Conservation (phyloP, 2,797 vertebrate species). For the Sebastes steindachneri region DNA sequence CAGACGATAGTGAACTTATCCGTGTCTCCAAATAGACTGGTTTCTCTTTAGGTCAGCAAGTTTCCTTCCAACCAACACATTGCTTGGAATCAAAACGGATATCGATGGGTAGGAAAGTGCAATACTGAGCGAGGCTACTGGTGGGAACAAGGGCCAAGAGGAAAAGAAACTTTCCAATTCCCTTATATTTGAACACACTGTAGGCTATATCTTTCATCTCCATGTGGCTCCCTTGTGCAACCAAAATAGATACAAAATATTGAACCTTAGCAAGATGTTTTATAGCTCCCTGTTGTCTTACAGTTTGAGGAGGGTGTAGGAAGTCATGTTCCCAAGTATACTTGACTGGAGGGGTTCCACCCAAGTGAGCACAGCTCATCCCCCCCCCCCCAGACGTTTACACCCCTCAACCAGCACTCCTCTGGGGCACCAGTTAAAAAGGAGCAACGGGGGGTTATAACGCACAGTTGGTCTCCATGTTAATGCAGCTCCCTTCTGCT, state of each 20-base stretch:
- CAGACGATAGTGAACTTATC: slow-evolving; percentile 58
- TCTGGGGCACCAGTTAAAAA: slow-evolving; percentile 32
- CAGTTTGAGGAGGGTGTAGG: slow-evolving; percentile 21
- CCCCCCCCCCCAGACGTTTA: neutral
- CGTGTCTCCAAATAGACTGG: slow-evolving; percentile 33
- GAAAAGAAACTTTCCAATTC: slow-evolving; percentile 30
- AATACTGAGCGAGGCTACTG: slow-evolving; percentile 12
- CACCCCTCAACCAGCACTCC: slow-evolving; percentile 23
- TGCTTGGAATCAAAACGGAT: slow-evolving; percentile 54
- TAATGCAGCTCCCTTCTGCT: slow-evolving; percentile 26
- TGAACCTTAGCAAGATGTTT: slow-evolving; percentile 29
- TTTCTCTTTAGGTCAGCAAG: slow-evolving; percentile 54
- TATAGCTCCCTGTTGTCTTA: slow-evolving; percentile 37
- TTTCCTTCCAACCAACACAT: slow-evolving; percentile 41
- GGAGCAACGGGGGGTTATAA: slow-evolving; percentile 8
- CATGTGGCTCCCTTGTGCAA: slow-evolving; percentile 26
- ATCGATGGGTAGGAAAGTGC: slow-evolving; percentile 35
- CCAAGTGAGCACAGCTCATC: slow-evolving; percentile 12
- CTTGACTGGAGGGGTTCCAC: slow-evolving; percentile 30
- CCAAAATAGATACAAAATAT: slow-evolving; percentile 37
- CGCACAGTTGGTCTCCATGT: slow-evolving; percentile 16
- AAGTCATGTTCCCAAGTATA: slow-evolving; percentile 11
- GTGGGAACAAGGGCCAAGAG: slow-evolving; percentile 14
- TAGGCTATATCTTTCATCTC: slow-evolving; percentile 53
- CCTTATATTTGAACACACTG: slow-evolving; percentile 45